Evolutionary conservation across 2,113 vertebrate genomes (phyloP).

Genomic region (Crocuta crocuta): DNA sequence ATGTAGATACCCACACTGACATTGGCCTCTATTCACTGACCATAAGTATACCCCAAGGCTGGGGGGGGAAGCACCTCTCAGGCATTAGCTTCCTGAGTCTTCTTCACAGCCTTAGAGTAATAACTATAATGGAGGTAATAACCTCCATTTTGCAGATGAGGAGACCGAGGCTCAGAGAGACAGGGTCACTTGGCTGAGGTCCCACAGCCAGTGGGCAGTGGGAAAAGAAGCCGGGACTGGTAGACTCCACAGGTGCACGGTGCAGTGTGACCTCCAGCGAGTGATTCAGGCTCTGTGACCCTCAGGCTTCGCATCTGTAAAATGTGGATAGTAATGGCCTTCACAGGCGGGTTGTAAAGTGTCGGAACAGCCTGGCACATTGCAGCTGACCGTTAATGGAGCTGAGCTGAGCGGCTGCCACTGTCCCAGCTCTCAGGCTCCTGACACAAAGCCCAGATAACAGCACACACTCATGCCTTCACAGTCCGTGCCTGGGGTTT

Average conservation of each 20-base stretch:
- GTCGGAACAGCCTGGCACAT: fast-evolving
- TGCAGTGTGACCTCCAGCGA: neutral
- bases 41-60: neutral
- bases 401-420: neutral
- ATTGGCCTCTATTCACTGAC: fast-evolving
- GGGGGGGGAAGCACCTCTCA: neutral
- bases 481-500: fast-evolving
- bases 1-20: fast-evolving
- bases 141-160: neutral
- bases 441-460: neutral
- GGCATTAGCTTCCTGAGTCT: neutral
- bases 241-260: no score
- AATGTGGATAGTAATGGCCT: neutral
- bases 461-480: fast-evolving
- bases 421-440: fast-evolving
- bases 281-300: neutral
- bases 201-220: neutral
- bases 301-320: neutral
- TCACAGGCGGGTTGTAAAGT: neutral
- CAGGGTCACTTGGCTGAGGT: neutral
- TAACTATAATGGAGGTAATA: no score
- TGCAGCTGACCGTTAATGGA: fast-evolving
- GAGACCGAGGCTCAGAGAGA: neutral
- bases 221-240: neutral
- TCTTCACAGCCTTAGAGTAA: no score